A percentile compares a stretch with the other conserved stretches of the same genome.
phyloP scores from a whole-genome alignment of 30 jellyfish, hydroid and myxozoan species.

The Nemopilema nomurai region DNA sequence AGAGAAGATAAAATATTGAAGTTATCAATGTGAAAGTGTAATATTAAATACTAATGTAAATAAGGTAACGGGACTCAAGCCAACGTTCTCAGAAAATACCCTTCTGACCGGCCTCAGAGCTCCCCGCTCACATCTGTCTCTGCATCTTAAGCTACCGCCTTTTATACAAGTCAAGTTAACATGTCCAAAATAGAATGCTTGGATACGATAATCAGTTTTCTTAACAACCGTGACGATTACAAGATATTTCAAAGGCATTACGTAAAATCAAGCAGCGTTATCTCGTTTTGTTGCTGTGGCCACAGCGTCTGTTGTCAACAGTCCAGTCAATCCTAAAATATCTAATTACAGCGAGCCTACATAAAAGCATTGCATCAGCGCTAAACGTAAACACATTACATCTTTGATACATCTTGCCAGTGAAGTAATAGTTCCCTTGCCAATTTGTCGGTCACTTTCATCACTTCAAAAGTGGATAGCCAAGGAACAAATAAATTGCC shows the following conservation, averaged over 20 bases:
- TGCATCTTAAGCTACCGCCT: conserved; percentile 3
- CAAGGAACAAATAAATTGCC: conserved; percentile 51
- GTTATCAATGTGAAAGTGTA: neutral
- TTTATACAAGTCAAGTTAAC: neutral
- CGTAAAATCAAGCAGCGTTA: conserved; percentile 2
- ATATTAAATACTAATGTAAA: neutral
- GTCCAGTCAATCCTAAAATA: conserved; percentile 12
- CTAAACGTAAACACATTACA: conserved; percentile 13
- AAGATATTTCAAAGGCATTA: conserved; percentile 5
- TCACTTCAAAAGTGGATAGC: conserved; percentile 17
- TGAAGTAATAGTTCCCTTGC: conserved; percentile 10
- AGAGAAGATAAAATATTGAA: neutral
- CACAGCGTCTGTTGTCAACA: conserved; percentile 3
- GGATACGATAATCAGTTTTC: conserved; percentile 9
- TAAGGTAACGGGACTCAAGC: conserved; percentile 17
- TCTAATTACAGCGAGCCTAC: neutral
- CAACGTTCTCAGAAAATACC: conserved; percentile 6
- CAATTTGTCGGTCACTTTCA: conserved; percentile 22
- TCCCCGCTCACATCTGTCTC: conserved; percentile 20
- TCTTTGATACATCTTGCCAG: conserved; percentile 17
- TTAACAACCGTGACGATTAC: conserved; percentile 4
- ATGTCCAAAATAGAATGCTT: conserved; percentile 7
- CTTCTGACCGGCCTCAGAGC: conserved; percentile 20
- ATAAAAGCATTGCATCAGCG: conserved; percentile 8
- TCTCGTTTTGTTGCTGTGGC: neutral